Percentiles rank a stretch among this genome's conserved stretches.
Conservation (phyloP, 2,113 vertebrate species). For the Emydocephalus ijimae region DNA sequence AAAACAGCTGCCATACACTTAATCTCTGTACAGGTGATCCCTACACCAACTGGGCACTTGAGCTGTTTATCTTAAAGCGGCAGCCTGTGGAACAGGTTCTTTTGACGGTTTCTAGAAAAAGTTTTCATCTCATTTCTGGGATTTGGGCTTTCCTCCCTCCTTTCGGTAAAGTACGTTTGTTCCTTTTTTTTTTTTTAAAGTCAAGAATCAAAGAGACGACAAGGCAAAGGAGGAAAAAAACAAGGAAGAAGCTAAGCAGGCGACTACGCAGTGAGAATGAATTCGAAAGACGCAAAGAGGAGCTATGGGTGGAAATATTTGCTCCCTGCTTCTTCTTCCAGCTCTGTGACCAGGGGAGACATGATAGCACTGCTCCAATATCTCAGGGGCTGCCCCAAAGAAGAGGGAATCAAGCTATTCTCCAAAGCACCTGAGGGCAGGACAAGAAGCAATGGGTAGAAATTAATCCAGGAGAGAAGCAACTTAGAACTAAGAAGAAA, state of each 20-base stretch:
- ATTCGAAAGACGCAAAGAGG: not conserved
- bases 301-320: not conserved
- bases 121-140: slow-evolving; percentile 27
- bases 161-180: not conserved
- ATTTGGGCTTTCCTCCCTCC: slow-evolving; percentile 7
- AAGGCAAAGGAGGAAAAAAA: not conserved
- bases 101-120: not conserved
- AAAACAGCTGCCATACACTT: slow-evolving; percentile 60
- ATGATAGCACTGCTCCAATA: too few relatives aligned
- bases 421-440: not conserved
- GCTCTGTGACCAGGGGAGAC: not conserved
- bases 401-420: not conserved
- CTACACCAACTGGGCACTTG: slow-evolving; percentile 39
- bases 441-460: not conserved
- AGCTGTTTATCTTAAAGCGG: slow-evolving; percentile 45
- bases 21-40: slow-evolving; percentile 58
- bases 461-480: not conserved
- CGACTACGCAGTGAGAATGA: not conserved
- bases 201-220: not conserved
- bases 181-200: not conserved
- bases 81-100: slow-evolving; percentile 32
- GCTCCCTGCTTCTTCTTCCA: not conserved
- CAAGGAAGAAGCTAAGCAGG: not conserved
- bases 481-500: not conserved
- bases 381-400: too few relatives aligned